Evolutionary conservation across 2,113 vertebrate species (phyloP), one percentile per base, ranked within the genome.

Genomic region (Pomatostomus ruficeps): DNA sequence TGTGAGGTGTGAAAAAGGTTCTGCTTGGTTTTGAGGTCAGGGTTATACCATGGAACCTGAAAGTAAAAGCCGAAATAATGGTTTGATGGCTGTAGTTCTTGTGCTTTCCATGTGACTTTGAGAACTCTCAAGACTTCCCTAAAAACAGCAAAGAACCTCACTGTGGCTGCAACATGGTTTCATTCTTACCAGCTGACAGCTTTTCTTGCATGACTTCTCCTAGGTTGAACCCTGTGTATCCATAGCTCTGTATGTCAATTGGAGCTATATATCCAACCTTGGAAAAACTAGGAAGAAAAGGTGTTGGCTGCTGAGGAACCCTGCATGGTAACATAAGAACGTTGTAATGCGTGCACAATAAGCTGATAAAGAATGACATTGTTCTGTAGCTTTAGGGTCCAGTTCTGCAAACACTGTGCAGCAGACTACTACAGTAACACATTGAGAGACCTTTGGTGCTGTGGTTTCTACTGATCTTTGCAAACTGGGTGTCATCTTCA

Each of bases 321-420:
- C 12, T 38, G 3, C 8, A 2, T 57, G 29, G 7, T 28, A 54
- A 54, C 33, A 10, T 0, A 62, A 42, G 73, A 81, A 38, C 3
- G 9, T 26, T 91, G 35, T 46, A 55, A 36, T 20, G 5, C 0
- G 0, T 46, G 46, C 5, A 3, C 2, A 10, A 9, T n/a, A 63
- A 75, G 26, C 46, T 73, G 38, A 31, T 35, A 29, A 33, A n/a
- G n/a, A 17, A 28, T 13, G 31, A 20, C 18, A 7, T 19, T 17
- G 38, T 46, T 59, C 9, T 22, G 17, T 35, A 63, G 35, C 21
- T 58, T 22, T 74, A 42, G 55, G 29, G 26, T 87, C 21, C 33
- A 46, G 28, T 89, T 91, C 31, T 85, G 33, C 55, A 66, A 76
- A 61, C 6, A 8, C 14, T 6, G 3, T 24, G 29, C 38, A 66